These are phyloP conservation scores for Electrophaes corylata DNA, from an alignment of 2,888 invertebrate genomes.

Conservation along the genomic window DNA sequence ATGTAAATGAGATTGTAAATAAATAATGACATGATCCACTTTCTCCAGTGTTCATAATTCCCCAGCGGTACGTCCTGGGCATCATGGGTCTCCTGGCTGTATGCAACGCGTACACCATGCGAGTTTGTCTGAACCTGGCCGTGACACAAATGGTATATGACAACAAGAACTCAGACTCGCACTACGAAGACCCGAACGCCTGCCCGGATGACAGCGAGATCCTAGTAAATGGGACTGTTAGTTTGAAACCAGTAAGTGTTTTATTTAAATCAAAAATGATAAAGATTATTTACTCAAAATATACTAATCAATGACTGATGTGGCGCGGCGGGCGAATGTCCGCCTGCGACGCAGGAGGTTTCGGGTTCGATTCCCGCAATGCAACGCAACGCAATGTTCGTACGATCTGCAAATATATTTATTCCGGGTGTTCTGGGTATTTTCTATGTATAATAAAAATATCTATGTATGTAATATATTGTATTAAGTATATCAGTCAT, in stretches of 20 bases:
- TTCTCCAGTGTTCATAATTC: conserved; percentile 85
- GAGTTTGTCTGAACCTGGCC: conserved; percentile 88
- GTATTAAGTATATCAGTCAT: no score
- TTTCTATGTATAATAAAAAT: no score
- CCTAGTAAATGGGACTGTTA: conserved; percentile 65
- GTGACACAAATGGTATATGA: conserved; percentile 87
- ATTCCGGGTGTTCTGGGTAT: no score
- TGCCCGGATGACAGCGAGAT: conserved; percentile 71
- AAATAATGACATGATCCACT: conserved; percentile 36
- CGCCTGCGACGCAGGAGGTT: no score
- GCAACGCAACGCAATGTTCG: no score
- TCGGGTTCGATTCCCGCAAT: no score
- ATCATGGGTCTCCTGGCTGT: conserved; percentile 90
- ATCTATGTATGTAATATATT: no score
- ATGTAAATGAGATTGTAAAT: conserved; percentile 9
- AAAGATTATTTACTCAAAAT: no score
- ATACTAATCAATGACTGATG: no score
- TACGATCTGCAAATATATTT: no score
- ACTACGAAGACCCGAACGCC: conserved; percentile 64
- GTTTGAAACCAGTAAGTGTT: conserved; percentile 65
- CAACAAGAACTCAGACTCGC: conserved; percentile 61
- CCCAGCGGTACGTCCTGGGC: conserved; percentile 88
- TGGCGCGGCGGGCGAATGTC: no score
- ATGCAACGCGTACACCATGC: conserved; percentile 91
- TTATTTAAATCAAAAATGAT: no score